Evolutionary conservation across 2,113 vertebrate genomes (phyloP).

Genomic region (Ailurus styani): DNA sequence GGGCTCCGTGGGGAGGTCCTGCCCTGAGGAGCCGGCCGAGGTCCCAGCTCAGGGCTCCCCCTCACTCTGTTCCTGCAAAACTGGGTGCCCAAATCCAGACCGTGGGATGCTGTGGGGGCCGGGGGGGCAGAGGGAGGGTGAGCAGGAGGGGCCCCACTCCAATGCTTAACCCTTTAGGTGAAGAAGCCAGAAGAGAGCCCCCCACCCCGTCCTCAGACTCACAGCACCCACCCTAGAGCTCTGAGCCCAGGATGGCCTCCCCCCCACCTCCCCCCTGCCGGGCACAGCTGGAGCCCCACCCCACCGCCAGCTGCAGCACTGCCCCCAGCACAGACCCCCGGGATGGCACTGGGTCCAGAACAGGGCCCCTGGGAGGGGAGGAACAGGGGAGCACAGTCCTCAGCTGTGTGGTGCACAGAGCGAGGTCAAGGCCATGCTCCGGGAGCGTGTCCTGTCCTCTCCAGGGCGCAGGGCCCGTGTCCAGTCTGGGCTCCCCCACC

Average conservation of each 20-base stretch:
- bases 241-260: not conserved
- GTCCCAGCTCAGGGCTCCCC: rapidly evolving
- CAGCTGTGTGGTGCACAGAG: rapidly evolving
- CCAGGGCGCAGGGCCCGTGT: not conserved
- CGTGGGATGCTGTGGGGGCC: rapidly evolving
- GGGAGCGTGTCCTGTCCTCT: rapidly evolving
- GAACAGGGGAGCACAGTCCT: rapidly evolving
- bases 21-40: not conserved
- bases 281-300: not conserved
- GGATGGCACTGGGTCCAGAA: not conserved
- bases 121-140: rapidly evolving
- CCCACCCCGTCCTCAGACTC: not conserved
- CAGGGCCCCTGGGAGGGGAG: rapidly evolving
- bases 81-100: rapidly evolving
- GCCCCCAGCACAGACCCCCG: not conserved
- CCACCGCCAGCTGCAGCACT: no score
- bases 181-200: not conserved
- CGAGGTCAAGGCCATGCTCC: not conserved
- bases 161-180: rapidly evolving
- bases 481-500: not conserved
- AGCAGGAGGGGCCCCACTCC: rapidly evolving
- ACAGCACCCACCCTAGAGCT: not conserved
- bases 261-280: not conserved
- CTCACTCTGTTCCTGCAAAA: rapidly evolving
- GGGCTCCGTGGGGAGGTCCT: no score